Conservation (phyloP, 1,140 invertebrate species). For the Pentalonia nigronervosa region DNA sequence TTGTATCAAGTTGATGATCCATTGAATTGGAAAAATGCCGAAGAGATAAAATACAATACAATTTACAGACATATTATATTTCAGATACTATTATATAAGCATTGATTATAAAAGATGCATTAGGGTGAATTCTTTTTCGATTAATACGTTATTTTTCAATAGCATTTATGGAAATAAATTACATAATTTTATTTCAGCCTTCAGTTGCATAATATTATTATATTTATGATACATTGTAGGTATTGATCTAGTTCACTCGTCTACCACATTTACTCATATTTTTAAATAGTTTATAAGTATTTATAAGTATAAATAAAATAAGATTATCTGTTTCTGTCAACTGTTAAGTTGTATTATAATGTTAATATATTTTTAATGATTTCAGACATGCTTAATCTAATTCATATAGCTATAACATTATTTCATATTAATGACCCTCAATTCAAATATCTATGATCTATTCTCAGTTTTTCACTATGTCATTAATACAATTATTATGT, state of each 20-base stretch:
- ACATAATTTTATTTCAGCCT: background rate
- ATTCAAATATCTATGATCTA: background rate
- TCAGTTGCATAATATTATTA: no score
- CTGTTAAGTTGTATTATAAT: background rate
- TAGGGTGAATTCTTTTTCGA: background rate
- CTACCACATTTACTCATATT: background rate
- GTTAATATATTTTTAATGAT: constrained; percentile 15
- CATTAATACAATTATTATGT: background rate
- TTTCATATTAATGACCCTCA: background rate
- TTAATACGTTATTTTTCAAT: background rate
- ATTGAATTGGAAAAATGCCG: background rate
- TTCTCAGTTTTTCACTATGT: background rate
- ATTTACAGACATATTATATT: background rate
- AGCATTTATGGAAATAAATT: background rate
- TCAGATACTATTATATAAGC: background rate
- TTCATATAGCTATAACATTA: background rate
- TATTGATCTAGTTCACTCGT: background rate
- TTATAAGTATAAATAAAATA: background rate
- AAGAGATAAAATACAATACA: background rate
- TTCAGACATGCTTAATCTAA: background rate
- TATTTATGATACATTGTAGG: background rate
- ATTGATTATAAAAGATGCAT: background rate
- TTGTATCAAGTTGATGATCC: background rate
- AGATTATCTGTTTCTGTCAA: background rate
- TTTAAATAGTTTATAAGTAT: background rate